Conservation (phyloP, 2,797 vertebrate genomes). For the Mormyrops attenuatus region DNA sequence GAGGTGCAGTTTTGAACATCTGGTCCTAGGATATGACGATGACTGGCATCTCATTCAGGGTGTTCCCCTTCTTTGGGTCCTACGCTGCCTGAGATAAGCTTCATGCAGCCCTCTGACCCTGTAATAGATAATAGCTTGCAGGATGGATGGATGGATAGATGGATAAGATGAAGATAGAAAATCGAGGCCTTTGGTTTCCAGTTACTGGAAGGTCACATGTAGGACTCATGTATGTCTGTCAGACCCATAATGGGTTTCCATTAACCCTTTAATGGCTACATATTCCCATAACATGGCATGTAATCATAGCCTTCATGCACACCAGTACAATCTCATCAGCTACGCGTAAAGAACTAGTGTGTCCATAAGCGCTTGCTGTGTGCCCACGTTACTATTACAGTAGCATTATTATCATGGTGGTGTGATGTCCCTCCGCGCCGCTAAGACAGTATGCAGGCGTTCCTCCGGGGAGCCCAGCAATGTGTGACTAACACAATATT, state of each 20-base stretch:
- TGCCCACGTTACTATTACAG: neutral
- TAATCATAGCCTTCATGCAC: neutral
- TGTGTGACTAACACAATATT: neutral
- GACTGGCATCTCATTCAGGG: neutral
- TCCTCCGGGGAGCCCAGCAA: neutral
- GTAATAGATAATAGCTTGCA: neutral
- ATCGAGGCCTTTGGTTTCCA: neutral
- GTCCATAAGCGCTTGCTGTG: neutral
- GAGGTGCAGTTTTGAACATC: neutral
- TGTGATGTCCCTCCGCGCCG: neutral
- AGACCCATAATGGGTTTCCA: neutral
- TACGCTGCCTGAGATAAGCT: neutral
- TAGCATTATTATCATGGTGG: neutral
- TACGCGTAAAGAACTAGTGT: neutral
- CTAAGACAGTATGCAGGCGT: neutral
- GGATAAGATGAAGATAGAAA: neutral
- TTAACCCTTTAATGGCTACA: neutral
- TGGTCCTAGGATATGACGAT: neutral
- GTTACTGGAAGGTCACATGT: neutral
- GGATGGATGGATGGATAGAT: neutral
- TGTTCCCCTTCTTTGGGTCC: neutral
- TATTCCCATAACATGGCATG: neutral
- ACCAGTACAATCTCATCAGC: neutral
- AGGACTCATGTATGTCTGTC: neutral
- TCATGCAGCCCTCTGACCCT: neutral